Base-by-base conservation (phyloP, 2,113 vertebrate species). In the Anarrhichthys ocellatus region DNA sequence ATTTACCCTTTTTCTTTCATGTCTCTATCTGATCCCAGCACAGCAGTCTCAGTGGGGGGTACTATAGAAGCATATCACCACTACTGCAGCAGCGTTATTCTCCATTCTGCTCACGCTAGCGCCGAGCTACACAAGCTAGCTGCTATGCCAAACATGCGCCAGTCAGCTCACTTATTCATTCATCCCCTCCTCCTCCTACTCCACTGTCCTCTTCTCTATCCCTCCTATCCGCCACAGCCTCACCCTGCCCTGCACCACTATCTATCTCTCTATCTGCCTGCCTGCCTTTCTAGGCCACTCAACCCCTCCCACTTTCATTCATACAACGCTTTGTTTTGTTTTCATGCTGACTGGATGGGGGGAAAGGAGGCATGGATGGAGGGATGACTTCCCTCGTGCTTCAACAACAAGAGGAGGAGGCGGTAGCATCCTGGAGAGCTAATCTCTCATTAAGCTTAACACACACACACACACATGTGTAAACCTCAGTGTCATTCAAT, bases 271-370 rank as follows among this genome's bases (percentile, higher is more conserved):
- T 89, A 85, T 89, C 88, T 92, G 83, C 82, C 82, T 81, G 89
- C 84, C 69, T 91, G 88, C 86, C 88, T 93, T 93, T 93, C 91
- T 93, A 94, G 93, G 92, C 87, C 91, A 89, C 83, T 73, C 61
- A 3, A 82, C 89, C 86, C 91, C 92, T 94, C 92, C 93, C 85
- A 93, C 89, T 92, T 93, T 93, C 92, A 93, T 94, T 94, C 92
- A 94, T 90, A 90, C 91, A 86, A 86, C 86, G 82, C 87, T 82
- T 92, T 92, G 91, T 92, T 93, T 93, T 94, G 91, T 93, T 93
- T 93, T 92, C 80, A 85, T 86, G 81, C 86, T 75, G 75, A 66
- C 78, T 73, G 64, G 40, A 52, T 50, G 63, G 78, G 36, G 64
- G 77, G 76, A 56, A 56, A 42, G 54, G 40, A 67, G 36, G 70